These are phyloP conservation scores for Criorhina ranunculi DNA, from an alignment of 2,888 invertebrate genomes.

Conservation along the genomic window DNA sequence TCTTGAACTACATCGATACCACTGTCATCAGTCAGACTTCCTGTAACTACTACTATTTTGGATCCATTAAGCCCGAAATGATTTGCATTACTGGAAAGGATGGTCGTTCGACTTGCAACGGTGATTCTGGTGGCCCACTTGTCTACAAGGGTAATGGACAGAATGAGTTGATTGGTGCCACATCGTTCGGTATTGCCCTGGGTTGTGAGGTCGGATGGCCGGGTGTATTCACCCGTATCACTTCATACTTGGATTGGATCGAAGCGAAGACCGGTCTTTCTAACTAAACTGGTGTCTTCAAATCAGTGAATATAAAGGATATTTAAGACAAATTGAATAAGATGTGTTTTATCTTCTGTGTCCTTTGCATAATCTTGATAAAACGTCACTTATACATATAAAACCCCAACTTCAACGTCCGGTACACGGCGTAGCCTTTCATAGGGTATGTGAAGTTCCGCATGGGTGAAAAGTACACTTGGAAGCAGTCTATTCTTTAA, in stretches of 20 bases:
- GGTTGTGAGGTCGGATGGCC: constrained; percentile 83
- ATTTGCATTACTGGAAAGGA: constrained; percentile 83
- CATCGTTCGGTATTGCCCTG: constrained; percentile 81
- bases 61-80: constrained; percentile 66
- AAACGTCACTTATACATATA: no score
- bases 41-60: constrained; percentile 77
- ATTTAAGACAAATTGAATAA: not conserved
- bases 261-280: constrained; percentile 59
- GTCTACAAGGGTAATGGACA: constrained; percentile 76
- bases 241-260: constrained; percentile 82
- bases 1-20: constrained; percentile 78
- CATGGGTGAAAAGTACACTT: no score
- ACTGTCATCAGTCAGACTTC: constrained; percentile 77
- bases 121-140: constrained; percentile 83
- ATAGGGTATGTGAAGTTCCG: no score
- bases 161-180: constrained; percentile 80
- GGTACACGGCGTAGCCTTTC: no score
- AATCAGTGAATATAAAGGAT: not conserved
- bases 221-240: constrained; percentile 82
- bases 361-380: no score
- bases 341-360: no score
- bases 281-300: constrained; percentile 12
- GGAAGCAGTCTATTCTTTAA: no score
- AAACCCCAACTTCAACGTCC: no score
- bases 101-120: constrained; percentile 82